These are phyloP conservation scores for Paracentrotus lividus DNA, from an alignment of 53 echinoderm and acorn worm genomes.

Conservation along the genomic window DNA sequence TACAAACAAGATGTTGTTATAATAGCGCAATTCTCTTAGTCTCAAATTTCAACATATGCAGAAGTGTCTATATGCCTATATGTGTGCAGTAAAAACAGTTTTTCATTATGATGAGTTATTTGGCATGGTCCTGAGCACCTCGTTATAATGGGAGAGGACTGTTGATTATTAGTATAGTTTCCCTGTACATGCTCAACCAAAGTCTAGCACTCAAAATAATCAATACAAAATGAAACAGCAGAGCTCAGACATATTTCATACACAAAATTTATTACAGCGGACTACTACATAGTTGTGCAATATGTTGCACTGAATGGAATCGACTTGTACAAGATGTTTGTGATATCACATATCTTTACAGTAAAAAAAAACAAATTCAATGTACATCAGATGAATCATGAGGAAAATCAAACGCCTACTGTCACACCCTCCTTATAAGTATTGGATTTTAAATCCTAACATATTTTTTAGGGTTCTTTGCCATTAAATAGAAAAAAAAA, in stretches of 20 bases:
- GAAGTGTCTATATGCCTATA: no score
- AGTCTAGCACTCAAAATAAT: neutral
- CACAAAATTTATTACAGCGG: slow-evolving; percentile 24
- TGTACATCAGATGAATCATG: neutral
- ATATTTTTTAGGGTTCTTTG: neutral
- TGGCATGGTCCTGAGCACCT: no score
- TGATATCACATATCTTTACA: neutral
- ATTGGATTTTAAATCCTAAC: neutral
- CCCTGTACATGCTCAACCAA: neutral
- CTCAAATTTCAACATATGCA: no score
- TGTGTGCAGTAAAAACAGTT: no score
- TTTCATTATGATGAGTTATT: no score
- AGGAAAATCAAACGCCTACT: neutral
- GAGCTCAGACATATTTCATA: neutral
- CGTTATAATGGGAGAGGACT: no score
- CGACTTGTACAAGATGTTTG: neutral
- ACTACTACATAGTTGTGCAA: slow-evolving; percentile 17
- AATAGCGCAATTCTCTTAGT: no score
- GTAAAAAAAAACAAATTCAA: neutral
- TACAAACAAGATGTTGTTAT: no score
- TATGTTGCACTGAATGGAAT: slow-evolving; percentile 24
- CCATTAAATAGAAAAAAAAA: no score
- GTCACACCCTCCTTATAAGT: no score
- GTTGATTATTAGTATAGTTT: no score
- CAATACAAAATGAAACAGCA: neutral